phyloP scores from a whole-genome alignment of 2,113 vertebrate species.

The Stictonetta naevosa region DNA sequence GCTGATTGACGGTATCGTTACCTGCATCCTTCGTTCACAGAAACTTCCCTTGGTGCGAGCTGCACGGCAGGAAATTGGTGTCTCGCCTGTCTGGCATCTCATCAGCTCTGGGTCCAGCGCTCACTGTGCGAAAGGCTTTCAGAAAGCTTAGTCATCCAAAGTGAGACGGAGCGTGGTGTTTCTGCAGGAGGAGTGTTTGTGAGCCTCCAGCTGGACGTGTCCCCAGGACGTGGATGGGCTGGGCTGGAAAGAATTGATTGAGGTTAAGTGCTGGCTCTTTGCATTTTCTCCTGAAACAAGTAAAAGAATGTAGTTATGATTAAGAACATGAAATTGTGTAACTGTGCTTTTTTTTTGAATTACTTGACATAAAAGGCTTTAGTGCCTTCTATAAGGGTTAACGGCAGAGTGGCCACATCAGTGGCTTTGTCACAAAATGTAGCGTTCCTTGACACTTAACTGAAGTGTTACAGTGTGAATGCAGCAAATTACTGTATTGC shows the following conservation, averaged over 20 bases:
- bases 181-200: not conserved
- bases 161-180: not conserved
- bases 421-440: not conserved
- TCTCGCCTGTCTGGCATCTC: not conserved
- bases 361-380: not conserved
- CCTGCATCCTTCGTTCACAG: not conserved
- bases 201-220: not conserved
- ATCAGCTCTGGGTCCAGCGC: not conserved
- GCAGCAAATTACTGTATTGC: constrained; percentile 43
- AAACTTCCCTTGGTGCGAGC: not conserved
- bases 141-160: not conserved
- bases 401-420: not conserved
- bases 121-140: not conserved
- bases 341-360: not conserved
- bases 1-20: not conserved
- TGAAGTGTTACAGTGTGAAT: constrained; percentile 34
- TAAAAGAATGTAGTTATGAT: not conserved
- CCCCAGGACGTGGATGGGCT: not conserved
- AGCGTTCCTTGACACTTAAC: not conserved
- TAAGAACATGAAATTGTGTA: not conserved
- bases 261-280: constrained; percentile 11
- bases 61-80: not conserved
- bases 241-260: not conserved
- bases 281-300: not conserved
- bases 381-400: not conserved